A percentile compares a stretch with the other conserved stretches of the same genome.
phyloP scores from a whole-genome alignment of 2,888 invertebrate genomes.

The Zelleria hepariella region DNA sequence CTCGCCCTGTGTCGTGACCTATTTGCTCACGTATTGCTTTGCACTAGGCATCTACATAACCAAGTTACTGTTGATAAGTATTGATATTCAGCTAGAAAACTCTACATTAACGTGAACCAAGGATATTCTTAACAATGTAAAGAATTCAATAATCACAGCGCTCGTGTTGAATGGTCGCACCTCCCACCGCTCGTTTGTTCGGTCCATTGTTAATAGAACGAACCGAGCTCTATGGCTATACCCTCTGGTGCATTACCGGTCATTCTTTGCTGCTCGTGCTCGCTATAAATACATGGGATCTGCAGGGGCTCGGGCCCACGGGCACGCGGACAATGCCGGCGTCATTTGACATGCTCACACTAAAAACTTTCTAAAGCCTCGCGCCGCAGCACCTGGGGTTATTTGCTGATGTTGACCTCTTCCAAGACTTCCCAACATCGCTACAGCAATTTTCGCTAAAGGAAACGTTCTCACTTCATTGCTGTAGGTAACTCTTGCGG shows the following conservation, averaged over 20 bases:
- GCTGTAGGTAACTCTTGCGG: no score
- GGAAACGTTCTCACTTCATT: not conserved
- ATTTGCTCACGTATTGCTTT: not conserved
- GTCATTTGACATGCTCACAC: constrained; percentile 36
- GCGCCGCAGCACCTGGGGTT: constrained; percentile 20
- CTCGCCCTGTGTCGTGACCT: not conserved
- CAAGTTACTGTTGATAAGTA: no score
- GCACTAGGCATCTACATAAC: no score
- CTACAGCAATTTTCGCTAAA: not conserved
- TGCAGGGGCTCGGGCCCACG: constrained; percentile 16
- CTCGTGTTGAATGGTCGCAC: constrained; percentile 34
- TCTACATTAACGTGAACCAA: no score
- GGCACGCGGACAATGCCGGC: constrained; percentile 26
- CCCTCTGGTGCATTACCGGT: constrained; percentile 11
- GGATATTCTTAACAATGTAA: constrained; percentile 18
- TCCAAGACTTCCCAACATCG: not conserved
- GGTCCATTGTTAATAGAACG: constrained; percentile 1
- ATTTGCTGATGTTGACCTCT: constrained; percentile 22
- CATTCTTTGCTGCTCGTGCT: constrained; percentile 31
- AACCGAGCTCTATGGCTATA: not conserved
- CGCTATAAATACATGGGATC: constrained; percentile 22
- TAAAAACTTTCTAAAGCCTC: constrained; percentile 29
- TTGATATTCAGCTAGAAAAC: no score
- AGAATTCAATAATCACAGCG: constrained; percentile 22
- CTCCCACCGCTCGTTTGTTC: constrained; percentile 29